phyloP scores from a whole-genome alignment of 2,113 vertebrate species.

The Argyrosomus japonicus region DNA sequence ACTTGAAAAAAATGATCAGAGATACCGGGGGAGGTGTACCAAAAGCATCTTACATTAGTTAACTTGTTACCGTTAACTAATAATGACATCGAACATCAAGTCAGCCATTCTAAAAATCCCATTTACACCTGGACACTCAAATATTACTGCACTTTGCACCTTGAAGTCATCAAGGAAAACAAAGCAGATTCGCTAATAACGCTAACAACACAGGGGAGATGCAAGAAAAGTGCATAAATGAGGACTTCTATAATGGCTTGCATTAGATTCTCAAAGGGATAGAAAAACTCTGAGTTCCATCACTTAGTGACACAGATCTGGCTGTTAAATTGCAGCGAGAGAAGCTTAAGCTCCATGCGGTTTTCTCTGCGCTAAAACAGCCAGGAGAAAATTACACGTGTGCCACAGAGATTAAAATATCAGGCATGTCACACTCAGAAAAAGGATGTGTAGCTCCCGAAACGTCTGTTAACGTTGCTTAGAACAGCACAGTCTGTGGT shows the following conservation, averaged over 20 bases:
- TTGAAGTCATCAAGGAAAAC: neutral
- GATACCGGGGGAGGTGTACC: neutral
- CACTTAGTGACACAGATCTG: slow-evolving; percentile 29
- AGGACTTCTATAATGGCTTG: slow-evolving; percentile 34
- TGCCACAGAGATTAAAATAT: slow-evolving; percentile 43
- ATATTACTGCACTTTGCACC: neutral
- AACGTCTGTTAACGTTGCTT: slow-evolving; percentile 7
- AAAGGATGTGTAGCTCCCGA: slow-evolving; percentile 32
- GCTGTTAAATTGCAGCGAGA: slow-evolving; percentile 7
- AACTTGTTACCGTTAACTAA: neutral
- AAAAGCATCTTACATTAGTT: slow-evolving; percentile 46
- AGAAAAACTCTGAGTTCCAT: slow-evolving; percentile 8
- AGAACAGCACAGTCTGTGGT: slow-evolving; percentile 3
- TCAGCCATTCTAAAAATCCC: slow-evolving; percentile 17
- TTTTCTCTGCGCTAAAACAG: slow-evolving; percentile 12
- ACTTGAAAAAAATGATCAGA: slow-evolving; percentile 3
- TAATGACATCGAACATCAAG: neutral
- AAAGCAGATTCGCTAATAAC: neutral
- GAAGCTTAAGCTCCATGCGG: neutral
- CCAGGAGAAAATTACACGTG: slow-evolving; percentile 7
- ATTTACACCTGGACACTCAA: slow-evolving; percentile 1
- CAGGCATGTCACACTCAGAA: slow-evolving; percentile 21
- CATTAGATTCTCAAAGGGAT: slow-evolving; percentile 3
- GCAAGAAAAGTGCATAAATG: neutral
- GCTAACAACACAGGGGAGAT: neutral